These are phyloP conservation scores for Disparrhopalites patrizii DNA, from an alignment of 2,888 invertebrate species.

Conservation along the genomic window DNA sequence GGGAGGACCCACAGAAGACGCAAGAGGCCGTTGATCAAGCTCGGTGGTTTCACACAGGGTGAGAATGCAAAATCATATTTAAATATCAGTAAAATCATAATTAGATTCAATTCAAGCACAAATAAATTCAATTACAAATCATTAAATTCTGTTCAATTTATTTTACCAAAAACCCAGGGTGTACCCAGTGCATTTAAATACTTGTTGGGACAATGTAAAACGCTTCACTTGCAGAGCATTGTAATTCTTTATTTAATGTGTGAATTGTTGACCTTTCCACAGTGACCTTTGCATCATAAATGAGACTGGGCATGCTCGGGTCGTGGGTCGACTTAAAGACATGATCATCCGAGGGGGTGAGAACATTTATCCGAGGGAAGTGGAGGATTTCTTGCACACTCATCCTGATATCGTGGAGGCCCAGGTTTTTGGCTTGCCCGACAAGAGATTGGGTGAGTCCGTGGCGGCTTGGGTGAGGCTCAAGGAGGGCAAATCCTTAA, in stretches of 20 bases:
- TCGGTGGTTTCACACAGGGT: constrained; percentile 66
- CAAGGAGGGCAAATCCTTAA: constrained; percentile 56
- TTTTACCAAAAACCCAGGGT: too few relatives aligned
- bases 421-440: constrained; percentile 62
- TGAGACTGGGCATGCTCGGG: constrained; percentile 65
- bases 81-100: background rate
- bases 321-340: constrained; percentile 72
- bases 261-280: constrained; percentile 41
- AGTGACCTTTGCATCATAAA: constrained; percentile 68
- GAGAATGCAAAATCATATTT: background rate
- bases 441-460: constrained; percentile 11
- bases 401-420: constrained; percentile 71
- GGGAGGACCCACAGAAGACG: constrained; percentile 72
- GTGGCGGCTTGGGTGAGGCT: constrained; percentile 61
- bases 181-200: too few relatives aligned
- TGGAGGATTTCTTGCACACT: constrained; percentile 70
- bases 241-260: too few relatives aligned
- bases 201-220: too few relatives aligned
- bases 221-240: too few relatives aligned
- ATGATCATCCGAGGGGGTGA: constrained; percentile 77
- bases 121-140: too few relatives aligned
- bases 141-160: too few relatives aligned
- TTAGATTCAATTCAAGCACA: background rate
- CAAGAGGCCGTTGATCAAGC: constrained; percentile 62
- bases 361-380: constrained; percentile 74